Percentiles rank a stretch among this genome's conserved stretches.
These are phyloP conservation scores for Scaptodrosophila latifasciaeformis DNA, from an alignment of 2,888 invertebrate species.

Conservation along the genomic window DNA sequence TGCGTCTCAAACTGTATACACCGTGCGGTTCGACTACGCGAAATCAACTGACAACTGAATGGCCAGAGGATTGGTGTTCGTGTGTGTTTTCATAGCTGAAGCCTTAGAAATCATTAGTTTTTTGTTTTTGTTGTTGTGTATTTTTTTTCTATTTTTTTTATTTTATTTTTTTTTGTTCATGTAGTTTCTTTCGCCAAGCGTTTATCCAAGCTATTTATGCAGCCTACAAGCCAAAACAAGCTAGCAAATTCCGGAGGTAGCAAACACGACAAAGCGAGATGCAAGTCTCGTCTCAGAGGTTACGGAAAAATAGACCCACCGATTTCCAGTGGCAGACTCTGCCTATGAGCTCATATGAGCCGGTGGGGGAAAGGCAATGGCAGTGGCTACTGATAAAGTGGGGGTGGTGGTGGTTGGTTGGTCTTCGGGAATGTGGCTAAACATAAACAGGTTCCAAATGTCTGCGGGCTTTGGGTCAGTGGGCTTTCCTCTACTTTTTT, in stretches of 20 bases:
- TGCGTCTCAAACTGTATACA: constrained; percentile 39
- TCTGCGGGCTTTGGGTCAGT: not conserved
- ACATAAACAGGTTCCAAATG: not conserved
- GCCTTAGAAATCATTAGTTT: constrained; percentile 59
- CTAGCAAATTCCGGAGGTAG: no score
- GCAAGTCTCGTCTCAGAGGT: not conserved
- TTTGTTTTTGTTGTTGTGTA: constrained; percentile 2
- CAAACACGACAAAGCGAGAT: no score
- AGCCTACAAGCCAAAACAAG: not conserved
- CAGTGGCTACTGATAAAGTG: no score
- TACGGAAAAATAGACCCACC: no score
- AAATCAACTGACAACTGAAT: constrained; percentile 65
- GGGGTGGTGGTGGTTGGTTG: no score
- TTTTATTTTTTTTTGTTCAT: constrained; percentile 1
- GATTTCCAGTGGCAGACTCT: not conserved
- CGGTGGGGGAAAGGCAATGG: not conserved
- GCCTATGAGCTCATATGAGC: not conserved
- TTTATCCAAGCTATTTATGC: constrained; percentile 7
- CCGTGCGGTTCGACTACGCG: constrained; percentile 47
- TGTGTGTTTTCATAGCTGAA: constrained; percentile 65
- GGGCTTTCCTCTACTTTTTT: not conserved
- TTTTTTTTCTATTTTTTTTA: constrained; percentile 18
- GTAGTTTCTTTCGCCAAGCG: constrained; percentile 1
- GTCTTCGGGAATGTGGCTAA: no score
- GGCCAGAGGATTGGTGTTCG: constrained; percentile 51